phyloP scores from a whole-genome alignment of 1,140 invertebrate genomes.

The Aphis craccivora region DNA sequence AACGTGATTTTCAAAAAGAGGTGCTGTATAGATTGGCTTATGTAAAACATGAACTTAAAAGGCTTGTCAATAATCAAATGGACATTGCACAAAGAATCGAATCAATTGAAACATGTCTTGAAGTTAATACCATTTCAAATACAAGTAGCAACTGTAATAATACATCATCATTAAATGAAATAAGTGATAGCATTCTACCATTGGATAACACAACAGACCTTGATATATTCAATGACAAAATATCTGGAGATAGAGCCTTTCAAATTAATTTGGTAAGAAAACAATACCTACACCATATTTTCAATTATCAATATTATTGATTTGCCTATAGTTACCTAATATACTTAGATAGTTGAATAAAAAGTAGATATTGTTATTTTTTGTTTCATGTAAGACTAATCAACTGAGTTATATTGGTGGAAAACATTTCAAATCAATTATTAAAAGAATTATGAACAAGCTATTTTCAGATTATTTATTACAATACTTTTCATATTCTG shows the following conservation, averaged over 20 bases:
- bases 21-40: not conserved
- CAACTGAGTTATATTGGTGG: too few relatives aligned
- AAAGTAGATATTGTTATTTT: too few relatives aligned
- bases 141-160: conserved; percentile 11
- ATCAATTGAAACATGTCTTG: not conserved
- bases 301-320: not conserved
- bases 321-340: too few relatives aligned
- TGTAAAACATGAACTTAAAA: not conserved
- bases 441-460: too few relatives aligned
- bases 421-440: too few relatives aligned
- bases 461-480: too few relatives aligned
- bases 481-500: too few relatives aligned
- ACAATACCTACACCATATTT: not conserved
- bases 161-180: not conserved
- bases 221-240: not conserved
- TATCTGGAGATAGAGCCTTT: not conserved
- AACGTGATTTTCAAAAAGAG: conserved; percentile 12
- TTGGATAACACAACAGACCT: not conserved
- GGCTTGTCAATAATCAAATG: not conserved
- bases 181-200: not conserved
- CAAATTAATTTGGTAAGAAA: conserved; percentile 17
- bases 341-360: too few relatives aligned
- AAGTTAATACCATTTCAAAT: not conserved
- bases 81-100: not conserved
- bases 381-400: too few relatives aligned